phyloP scores from a whole-genome alignment of 2,797 vertebrate genomes.

The Hylomyscus alleni region DNA sequence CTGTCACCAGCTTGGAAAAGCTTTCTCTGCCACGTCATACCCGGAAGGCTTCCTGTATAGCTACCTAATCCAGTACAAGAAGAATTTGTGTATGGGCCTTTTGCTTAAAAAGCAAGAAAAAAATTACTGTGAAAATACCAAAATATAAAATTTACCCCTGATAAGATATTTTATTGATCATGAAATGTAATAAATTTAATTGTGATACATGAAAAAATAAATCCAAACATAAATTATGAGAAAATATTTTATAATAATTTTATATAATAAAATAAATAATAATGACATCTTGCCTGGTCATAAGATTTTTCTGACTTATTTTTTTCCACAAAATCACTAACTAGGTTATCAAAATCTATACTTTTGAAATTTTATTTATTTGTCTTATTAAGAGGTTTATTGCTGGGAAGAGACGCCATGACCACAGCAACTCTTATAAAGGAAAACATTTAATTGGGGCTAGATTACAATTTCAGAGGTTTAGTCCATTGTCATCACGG shows the following conservation, averaged over 20 bases:
- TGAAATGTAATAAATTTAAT: background rate
- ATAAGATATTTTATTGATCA: slow-evolving; percentile 10
- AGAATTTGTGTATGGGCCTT: no score
- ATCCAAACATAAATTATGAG: background rate
- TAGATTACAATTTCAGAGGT: no score
- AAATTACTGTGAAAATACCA: background rate
- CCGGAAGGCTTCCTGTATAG: background rate
- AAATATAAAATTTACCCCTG: background rate
- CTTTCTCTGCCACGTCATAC: background rate
- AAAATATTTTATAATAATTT: slow-evolving; percentile 8
- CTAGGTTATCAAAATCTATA: background rate
- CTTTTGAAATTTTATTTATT: background rate
- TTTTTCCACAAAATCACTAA: slow-evolving; percentile 34
- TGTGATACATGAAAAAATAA: background rate
- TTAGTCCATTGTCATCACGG: no score
- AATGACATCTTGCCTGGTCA: background rate
- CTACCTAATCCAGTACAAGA: background rate
- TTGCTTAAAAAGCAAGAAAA: background rate
- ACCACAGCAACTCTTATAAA: no score
- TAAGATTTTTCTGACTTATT: slow-evolving; percentile 23
- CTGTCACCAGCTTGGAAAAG: background rate
- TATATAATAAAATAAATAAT: slow-evolving; percentile 13
- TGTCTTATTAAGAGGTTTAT: no score
- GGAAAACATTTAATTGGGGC: no score
- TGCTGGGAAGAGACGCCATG: no score